phyloP scores from a whole-genome alignment of 1,140 invertebrate species.

The Caenorhabditis brenneri region DNA sequence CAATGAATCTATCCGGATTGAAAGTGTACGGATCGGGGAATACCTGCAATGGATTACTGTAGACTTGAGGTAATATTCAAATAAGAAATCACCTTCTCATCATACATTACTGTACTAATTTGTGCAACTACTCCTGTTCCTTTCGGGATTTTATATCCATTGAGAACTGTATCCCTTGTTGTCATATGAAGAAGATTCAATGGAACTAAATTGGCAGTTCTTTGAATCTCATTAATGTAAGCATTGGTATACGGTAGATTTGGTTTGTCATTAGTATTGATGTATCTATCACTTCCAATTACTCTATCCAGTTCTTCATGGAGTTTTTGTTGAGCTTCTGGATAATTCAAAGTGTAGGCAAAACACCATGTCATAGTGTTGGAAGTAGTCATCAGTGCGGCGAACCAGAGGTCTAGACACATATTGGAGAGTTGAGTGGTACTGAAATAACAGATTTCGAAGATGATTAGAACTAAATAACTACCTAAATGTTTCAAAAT shows the following conservation, averaged over 20 bases:
- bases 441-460: too few relatives aligned
- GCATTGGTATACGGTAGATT: constrained; percentile 48
- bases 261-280: constrained; percentile 44
- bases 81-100: background rate
- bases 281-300: constrained; percentile 44
- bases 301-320: constrained; percentile 58
- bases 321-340: constrained; percentile 55
- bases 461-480: too few relatives aligned
- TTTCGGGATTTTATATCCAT: constrained; percentile 75
- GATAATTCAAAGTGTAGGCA: constrained; percentile 46
- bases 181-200: constrained; percentile 52
- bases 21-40: constrained; percentile 86
- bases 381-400: constrained; percentile 49
- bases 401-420: constrained; percentile 51
- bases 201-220: constrained; percentile 46
- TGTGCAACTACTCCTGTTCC: background rate
- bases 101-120: constrained; percentile 33
- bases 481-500: constrained; percentile 40
- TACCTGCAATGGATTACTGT: constrained; percentile 72
- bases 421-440: constrained; percentile 46
- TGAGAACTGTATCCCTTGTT: constrained; percentile 77
- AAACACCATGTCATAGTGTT: constrained; percentile 46
- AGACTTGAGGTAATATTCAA: background rate
- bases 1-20: constrained; percentile 82
- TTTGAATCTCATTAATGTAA: constrained; percentile 51